Conservation (phyloP, 2,888 invertebrate species). For the Siphlonurus alternatus region DNA sequence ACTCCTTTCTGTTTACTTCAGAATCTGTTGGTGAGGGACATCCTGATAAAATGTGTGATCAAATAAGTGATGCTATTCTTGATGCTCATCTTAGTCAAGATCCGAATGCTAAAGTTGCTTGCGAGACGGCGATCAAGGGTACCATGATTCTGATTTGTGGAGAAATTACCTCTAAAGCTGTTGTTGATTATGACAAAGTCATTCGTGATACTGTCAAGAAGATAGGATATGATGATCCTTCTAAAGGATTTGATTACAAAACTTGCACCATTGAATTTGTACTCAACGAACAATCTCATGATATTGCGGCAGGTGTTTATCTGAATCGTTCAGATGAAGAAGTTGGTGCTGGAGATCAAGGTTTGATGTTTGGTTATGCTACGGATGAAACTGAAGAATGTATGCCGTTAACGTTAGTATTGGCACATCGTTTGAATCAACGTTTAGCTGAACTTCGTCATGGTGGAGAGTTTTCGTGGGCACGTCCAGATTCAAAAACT, state of each 20-base stretch:
- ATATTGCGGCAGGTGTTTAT: conserved; percentile 39
- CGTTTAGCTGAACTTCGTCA: conserved; percentile 25
- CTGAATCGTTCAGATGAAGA: conserved; percentile 26
- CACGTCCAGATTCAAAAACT: conserved; percentile 28
- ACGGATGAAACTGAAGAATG: conserved; percentile 30
- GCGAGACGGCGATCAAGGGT: conserved; percentile 38
- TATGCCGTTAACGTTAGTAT: conserved; percentile 29
- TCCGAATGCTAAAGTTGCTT: conserved; percentile 34
- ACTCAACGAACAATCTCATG: conserved; percentile 34
- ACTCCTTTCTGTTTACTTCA: conserved; percentile 91
- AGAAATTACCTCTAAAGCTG: conserved; percentile 39
- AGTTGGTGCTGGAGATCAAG: conserved; percentile 34
- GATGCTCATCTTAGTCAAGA: conserved; percentile 32
- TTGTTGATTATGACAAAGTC: conserved; percentile 38
- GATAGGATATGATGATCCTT: conserved; percentile 40
- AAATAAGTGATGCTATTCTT: conserved; percentile 29
- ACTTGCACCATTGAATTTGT: conserved; percentile 43
- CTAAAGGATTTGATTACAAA: conserved; percentile 26
- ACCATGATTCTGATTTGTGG: conserved; percentile 43
- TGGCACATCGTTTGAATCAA: conserved; percentile 26
- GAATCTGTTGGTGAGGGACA: conserved; percentile 98
- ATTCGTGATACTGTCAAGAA: conserved; percentile 37
- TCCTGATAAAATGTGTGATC: conserved; percentile 43
- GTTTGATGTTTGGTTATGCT: conserved; percentile 32
- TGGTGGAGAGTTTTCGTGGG: conserved; percentile 26